A percentile compares a stretch with the other conserved stretches of the same genome.
phyloP scores from a whole-genome alignment of 2,888 invertebrate species.

The Drosophila subquinaria region DNA sequence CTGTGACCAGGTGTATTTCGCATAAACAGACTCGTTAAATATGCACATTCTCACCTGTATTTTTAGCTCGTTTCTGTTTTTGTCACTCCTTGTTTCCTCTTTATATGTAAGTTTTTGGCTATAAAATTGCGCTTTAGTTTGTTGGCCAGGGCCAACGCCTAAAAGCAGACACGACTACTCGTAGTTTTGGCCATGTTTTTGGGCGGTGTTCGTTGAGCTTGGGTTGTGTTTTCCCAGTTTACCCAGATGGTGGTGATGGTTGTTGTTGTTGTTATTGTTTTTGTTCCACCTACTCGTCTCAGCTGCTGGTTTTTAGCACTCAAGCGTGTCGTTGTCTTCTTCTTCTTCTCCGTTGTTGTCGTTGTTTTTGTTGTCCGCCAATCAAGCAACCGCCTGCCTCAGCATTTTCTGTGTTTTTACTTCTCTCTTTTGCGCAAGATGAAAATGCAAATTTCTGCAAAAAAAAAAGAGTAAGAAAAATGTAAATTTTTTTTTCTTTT shows the following conservation, averaged over 20 bases:
- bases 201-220: conserved; percentile 18
- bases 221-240: conserved; percentile 25
- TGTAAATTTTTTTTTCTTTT: conserved; percentile 23
- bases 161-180: conserved; percentile 44
- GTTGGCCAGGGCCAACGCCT: conserved; percentile 43
- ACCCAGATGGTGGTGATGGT: conserved; percentile 23
- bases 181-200: conserved; percentile 50
- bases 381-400: conserved; percentile 61
- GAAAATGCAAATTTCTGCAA: conserved; percentile 83
- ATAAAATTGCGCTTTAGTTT: conserved; percentile 28
- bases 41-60: conserved; percentile 39
- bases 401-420: conserved; percentile 52
- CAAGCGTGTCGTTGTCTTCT: conserved; percentile 46
- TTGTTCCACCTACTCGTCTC: conserved; percentile 29
- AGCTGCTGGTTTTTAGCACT: conserved; percentile 42
- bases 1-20: conserved; percentile 19
- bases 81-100: neutral
- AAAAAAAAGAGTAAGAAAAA: conserved; percentile 42
- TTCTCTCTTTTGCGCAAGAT: conserved; percentile 64
- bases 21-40: conserved; percentile 29
- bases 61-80: conserved; percentile 1
- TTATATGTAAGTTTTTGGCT: conserved; percentile 21
- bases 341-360: conserved; percentile 14
- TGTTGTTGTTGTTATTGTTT: neutral
- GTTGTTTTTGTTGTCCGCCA: conserved; percentile 59